These are phyloP conservation scores for Agriopis aurantiaria DNA, from an alignment of 2,888 invertebrate genomes.

Conservation along the genomic window DNA sequence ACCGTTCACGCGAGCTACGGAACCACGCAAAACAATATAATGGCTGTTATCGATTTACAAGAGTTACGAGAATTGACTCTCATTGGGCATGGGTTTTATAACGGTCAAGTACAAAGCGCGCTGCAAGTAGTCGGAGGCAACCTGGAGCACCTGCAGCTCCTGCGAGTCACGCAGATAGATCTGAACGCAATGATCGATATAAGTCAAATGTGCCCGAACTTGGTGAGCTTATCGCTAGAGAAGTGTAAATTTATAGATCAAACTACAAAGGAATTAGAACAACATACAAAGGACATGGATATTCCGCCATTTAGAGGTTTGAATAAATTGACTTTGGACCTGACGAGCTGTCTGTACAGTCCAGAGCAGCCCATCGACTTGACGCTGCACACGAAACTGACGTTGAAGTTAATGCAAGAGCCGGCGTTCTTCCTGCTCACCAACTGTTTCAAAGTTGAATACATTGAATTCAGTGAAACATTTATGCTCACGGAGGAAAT, in stretches of 20 bases:
- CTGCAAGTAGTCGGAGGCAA: not conserved
- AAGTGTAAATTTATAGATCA: not conserved
- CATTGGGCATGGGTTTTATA: not conserved
- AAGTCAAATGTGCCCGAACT: not conserved
- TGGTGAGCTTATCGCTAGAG: not conserved
- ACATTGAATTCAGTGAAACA: not conserved
- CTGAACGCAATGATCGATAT: not conserved
- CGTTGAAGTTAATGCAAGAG: not conserved
- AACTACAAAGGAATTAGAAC: not conserved
- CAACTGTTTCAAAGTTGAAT: not conserved
- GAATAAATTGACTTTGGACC: not conserved
- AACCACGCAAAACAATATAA: not conserved
- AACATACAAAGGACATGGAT: not conserved
- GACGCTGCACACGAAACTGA: not conserved
- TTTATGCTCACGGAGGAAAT: not conserved
- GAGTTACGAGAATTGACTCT: not conserved
- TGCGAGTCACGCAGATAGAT: not conserved
- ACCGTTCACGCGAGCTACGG: not conserved
- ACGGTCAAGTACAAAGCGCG: not conserved
- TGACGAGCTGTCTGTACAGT: not conserved
- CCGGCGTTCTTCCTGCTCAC: not conserved
- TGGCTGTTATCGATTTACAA: not conserved
- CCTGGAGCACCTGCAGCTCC: not conserved
- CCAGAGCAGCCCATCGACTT: not conserved
- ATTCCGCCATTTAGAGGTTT: not conserved